Conservation (phyloP, 2,888 invertebrate species). For the Diaperis boleti region DNA sequence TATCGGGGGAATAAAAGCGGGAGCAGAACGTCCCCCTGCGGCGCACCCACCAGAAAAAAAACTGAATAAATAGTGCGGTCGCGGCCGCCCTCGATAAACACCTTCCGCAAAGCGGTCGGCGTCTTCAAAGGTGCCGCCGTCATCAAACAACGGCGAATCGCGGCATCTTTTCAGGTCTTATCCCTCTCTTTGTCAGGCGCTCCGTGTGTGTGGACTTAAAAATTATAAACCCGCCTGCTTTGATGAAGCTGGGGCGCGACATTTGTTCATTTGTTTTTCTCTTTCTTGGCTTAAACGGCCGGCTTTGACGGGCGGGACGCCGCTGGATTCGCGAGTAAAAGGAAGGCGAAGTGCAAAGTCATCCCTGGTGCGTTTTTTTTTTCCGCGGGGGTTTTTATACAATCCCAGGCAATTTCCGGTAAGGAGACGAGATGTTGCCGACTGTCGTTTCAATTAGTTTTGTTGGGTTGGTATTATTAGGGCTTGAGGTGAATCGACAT, state of each 20-base stretch:
- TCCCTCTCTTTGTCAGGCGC: conserved; percentile 11
- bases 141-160: conserved; percentile 42
- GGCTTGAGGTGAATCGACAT: no score
- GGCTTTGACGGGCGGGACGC: neutral
- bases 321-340: conserved; percentile 2
- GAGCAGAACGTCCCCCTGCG: neutral
- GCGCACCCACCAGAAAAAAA: conserved; percentile 1
- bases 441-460: neutral
- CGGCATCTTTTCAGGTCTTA: conserved; percentile 38
- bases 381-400: conserved; percentile 1
- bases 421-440: conserved; percentile 9
- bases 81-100: conserved; percentile 29
- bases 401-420: conserved; percentile 16
- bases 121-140: conserved; percentile 34
- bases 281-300: neutral
- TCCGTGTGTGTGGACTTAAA: conserved; percentile 32
- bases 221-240: conserved; percentile 31
- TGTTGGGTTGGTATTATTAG: no score
- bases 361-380: conserved; percentile 9
- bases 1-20: neutral
- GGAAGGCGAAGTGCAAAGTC: conserved; percentile 12
- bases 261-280: conserved; percentile 22
- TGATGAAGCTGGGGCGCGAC: conserved; percentile 31
- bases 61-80: conserved; percentile 22
- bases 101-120: conserved; percentile 39